phyloP scores from a whole-genome alignment of 2,797 vertebrate species.

The Clarias laeviceps region DNA sequence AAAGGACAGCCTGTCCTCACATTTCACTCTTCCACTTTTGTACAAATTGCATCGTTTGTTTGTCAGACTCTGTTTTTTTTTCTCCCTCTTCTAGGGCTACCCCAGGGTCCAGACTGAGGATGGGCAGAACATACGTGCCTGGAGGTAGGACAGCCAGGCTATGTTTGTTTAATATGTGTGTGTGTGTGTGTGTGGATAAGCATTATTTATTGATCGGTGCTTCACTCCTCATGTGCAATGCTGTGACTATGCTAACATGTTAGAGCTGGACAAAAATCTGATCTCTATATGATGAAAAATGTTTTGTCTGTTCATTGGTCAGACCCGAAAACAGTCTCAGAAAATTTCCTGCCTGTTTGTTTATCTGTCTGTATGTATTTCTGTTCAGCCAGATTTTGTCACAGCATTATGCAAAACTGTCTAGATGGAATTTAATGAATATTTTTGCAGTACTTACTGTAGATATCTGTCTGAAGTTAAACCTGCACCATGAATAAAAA shows the following conservation, averaged over 20 bases:
- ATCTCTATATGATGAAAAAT: not conserved
- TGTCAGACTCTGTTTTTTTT: not conserved
- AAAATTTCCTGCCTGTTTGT: too few species aligned
- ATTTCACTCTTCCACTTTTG: not conserved
- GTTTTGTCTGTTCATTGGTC: not conserved
- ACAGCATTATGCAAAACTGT: too few species aligned
- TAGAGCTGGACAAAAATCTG: not conserved
- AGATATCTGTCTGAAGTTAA: too few species aligned
- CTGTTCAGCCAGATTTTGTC: too few species aligned
- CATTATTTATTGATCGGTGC: not conserved
- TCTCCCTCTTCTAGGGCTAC: not conserved
- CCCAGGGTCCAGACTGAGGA: not conserved
- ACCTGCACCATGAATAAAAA: too few species aligned
- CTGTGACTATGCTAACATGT: not conserved
- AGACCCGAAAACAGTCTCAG: too few species aligned
- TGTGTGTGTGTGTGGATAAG: conserved; percentile 5
- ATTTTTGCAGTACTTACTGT: too few species aligned
- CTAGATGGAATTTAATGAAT: too few species aligned
- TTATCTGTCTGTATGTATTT: not conserved
- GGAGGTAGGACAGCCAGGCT: not conserved
- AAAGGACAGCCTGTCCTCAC: not conserved
- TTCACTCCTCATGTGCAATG: not conserved
- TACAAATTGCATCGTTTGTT: not conserved
- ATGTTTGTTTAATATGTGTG: not conserved
- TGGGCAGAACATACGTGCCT: not conserved